These are phyloP conservation scores for Myathropa florea DNA, from an alignment of 2,888 invertebrate species.

Conservation along the genomic window DNA sequence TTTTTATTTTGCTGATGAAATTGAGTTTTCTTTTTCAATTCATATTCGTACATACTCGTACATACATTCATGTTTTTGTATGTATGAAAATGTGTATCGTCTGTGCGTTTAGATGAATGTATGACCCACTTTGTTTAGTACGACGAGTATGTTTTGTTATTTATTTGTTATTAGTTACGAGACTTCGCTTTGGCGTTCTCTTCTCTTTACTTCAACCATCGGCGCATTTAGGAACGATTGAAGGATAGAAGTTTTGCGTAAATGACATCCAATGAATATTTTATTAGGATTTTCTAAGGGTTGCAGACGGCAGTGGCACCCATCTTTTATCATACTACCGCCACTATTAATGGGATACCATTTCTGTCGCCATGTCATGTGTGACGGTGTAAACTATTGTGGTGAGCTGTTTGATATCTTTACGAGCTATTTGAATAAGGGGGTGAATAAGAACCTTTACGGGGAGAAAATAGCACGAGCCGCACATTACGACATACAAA, in stretches of 20 bases:
- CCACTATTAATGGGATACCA: not conserved
- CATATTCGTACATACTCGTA: not conserved
- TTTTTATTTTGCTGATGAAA: constrained; percentile 57
- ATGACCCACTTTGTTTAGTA: constrained; percentile 45
- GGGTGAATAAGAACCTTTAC: constrained; percentile 22
- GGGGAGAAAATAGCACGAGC: not conserved
- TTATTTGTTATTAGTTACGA: constrained; percentile 54
- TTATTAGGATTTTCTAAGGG: constrained; percentile 39
- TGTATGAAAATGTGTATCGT: not conserved
- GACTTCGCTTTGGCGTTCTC: constrained; percentile 39
- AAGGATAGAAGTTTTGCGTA: constrained; percentile 31
- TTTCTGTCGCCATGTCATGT: constrained; percentile 11
- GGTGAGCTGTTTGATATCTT: constrained; percentile 38
- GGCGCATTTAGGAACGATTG: constrained; percentile 42
- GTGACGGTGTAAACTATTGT: constrained; percentile 25
- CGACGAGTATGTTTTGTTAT: constrained; percentile 22
- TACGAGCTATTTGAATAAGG: constrained; percentile 32
- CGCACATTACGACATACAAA: not conserved
- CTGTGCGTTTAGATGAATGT: not conserved
- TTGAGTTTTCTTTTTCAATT: constrained; percentile 45
- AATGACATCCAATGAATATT: constrained; percentile 64
- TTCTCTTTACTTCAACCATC: constrained; percentile 1
- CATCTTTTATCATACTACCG: constrained; percentile 14
- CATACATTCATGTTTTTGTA: not conserved
- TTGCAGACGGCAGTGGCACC: constrained; percentile 27